These are phyloP conservation scores for Drosophila simulans DNA, from an alignment of 1,140 invertebrate genomes.

Conservation along the genomic window DNA sequence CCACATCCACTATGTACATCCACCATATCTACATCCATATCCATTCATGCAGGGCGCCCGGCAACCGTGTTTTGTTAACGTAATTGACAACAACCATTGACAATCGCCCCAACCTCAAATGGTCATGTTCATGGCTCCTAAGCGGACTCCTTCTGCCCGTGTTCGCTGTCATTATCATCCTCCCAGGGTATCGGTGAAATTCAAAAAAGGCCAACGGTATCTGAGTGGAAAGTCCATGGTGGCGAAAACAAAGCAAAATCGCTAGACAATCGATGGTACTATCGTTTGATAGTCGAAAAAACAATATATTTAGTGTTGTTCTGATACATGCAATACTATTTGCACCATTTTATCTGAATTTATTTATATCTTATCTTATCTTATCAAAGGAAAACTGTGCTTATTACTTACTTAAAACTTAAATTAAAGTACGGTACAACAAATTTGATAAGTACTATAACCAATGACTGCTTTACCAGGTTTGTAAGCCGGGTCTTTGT, in stretches of 20 bases:
- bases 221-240: slow-evolving; percentile 7
- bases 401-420: too few relatives aligned
- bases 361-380: too few relatives aligned
- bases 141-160: slow-evolving; percentile 43
- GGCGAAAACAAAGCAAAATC: slow-evolving; percentile 1
- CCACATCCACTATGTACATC: neutral
- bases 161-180: slow-evolving; percentile 73
- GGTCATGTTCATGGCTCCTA: slow-evolving; percentile 41
- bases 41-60: slow-evolving; percentile 41
- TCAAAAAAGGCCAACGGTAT: slow-evolving; percentile 25
- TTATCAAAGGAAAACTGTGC: too few relatives aligned
- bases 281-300: neutral
- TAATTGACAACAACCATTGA: slow-evolving; percentile 80
- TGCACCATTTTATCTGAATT: too few relatives aligned
- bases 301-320: neutral
- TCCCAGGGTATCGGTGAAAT: slow-evolving; percentile 12
- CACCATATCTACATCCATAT: neutral
- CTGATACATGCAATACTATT: too few relatives aligned
- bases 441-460: too few relatives aligned
- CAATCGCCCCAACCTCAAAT: slow-evolving; percentile 63
- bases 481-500: too few relatives aligned
- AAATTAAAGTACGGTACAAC: too few relatives aligned
- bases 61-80: slow-evolving; percentile 73
- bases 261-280: slow-evolving; percentile 4
- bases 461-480: too few relatives aligned